These are phyloP conservation scores for Chlamydotis undulata DNA, from an alignment of 2,113 vertebrate genomes.

Conservation along the genomic window DNA sequence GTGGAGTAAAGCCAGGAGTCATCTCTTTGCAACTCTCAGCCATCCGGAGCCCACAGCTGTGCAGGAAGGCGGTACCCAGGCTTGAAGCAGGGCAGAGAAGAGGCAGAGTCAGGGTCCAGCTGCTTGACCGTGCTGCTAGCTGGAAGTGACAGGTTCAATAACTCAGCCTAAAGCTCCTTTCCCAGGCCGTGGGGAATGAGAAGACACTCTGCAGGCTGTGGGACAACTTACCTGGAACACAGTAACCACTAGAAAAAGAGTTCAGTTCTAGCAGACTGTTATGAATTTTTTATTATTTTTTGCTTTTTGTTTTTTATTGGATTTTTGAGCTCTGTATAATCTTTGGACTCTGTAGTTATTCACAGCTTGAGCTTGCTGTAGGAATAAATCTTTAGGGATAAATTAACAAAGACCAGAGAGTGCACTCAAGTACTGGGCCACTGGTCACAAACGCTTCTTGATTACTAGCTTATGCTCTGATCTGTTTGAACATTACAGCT, in stretches of 20 bases:
- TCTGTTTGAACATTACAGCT: neutral
- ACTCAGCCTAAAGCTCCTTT: neutral
- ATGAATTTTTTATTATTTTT: neutral
- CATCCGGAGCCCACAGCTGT: neutral
- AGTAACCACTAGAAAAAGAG: neutral
- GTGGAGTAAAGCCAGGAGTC: neutral
- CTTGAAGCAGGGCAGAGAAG: neutral
- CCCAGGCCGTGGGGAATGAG: neutral
- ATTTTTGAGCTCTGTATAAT: neutral
- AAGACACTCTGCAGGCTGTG: neutral
- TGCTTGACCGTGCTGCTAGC: neutral
- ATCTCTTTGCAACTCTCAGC: neutral
- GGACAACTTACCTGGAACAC: neutral
- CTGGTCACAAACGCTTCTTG: neutral
- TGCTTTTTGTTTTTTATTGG: neutral
- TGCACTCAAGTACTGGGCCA: neutral
- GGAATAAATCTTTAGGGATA: neutral
- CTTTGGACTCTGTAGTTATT: neutral
- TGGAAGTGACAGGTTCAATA: neutral
- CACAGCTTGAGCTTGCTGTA: neutral
- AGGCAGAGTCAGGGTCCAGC: neutral
- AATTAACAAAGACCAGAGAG: neutral
- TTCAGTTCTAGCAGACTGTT: neutral
- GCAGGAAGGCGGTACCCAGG: neutral
- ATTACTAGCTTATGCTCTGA: neutral